Evolutionary conservation across 1,140 invertebrate species (phyloP).

Genomic region (Zeugodacus cucurbitae): DNA sequence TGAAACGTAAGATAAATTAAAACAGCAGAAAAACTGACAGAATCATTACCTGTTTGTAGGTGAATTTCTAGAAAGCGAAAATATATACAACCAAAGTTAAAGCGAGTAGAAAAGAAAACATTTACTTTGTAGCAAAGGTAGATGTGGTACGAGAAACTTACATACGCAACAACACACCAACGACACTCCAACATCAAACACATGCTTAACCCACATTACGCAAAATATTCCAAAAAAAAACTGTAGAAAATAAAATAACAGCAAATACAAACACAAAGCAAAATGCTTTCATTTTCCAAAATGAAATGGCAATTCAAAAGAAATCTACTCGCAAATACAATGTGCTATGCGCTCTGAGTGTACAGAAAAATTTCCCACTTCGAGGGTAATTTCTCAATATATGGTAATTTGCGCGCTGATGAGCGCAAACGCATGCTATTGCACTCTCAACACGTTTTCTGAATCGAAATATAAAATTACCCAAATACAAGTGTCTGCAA

Average conservation of each 20-base stretch:
- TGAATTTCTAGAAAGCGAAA: not conserved
- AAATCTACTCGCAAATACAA: not conserved
- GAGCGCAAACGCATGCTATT: not conserved
- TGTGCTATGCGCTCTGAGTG: not conserved
- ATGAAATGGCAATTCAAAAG: not conserved
- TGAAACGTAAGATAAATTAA: not conserved
- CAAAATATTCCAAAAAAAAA: not conserved
- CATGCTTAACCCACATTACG: conserved; percentile 23
- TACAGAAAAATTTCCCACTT: not conserved
- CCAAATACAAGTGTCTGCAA: not conserved
- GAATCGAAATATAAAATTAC: not conserved
- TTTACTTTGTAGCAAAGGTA: not conserved
- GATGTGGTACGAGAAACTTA: too few species aligned
- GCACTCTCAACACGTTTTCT: not conserved
- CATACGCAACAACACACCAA: too few species aligned
- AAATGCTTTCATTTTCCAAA: not conserved
- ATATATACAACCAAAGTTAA: not conserved
- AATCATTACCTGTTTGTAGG: not conserved
- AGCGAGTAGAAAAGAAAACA: not conserved
- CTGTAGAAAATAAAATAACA: not conserved
- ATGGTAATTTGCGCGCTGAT: not conserved
- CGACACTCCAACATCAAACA: not conserved
- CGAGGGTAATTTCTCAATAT: conserved; percentile 6
- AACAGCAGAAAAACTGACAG: not conserved
- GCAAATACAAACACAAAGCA: not conserved